phyloP scores from a whole-genome alignment of 2,888 invertebrate genomes.

The Spisula solida region DNA sequence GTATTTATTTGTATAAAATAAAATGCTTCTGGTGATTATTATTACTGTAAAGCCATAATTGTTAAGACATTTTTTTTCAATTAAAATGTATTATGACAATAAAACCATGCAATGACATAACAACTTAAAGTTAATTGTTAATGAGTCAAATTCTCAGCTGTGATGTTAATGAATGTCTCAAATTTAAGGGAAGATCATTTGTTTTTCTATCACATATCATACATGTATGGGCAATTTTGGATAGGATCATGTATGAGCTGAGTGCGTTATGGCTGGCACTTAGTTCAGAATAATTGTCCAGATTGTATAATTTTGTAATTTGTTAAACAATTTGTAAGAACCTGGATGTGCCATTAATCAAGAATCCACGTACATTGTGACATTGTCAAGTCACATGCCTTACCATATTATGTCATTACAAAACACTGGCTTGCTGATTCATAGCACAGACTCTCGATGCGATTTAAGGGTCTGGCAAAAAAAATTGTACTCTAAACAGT shows the following conservation, averaged over 20 bases:
- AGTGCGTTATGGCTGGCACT: background rate
- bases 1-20: no score
- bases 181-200: conserved; percentile 17
- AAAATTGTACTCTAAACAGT: no score
- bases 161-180: conserved; percentile 1
- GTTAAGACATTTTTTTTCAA: background rate
- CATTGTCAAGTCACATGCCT: no score
- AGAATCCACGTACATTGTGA: background rate
- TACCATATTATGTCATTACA: no score
- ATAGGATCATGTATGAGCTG: background rate
- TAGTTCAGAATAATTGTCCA: background rate
- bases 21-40: no score
- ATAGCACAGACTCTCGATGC: no score
- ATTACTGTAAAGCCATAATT: background rate
- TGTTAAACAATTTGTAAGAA: background rate
- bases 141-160: background rate
- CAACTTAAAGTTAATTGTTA: background rate
- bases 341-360: background rate
- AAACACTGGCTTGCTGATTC: no score
- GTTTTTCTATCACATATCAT: background rate
- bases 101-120: background rate
- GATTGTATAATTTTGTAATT: background rate
- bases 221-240: background rate
- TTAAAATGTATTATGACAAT: background rate
- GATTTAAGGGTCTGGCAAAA: no score